phyloP scores from a whole-genome alignment of 2,113 vertebrate species.

The Pachycephala philippinensis region DNA sequence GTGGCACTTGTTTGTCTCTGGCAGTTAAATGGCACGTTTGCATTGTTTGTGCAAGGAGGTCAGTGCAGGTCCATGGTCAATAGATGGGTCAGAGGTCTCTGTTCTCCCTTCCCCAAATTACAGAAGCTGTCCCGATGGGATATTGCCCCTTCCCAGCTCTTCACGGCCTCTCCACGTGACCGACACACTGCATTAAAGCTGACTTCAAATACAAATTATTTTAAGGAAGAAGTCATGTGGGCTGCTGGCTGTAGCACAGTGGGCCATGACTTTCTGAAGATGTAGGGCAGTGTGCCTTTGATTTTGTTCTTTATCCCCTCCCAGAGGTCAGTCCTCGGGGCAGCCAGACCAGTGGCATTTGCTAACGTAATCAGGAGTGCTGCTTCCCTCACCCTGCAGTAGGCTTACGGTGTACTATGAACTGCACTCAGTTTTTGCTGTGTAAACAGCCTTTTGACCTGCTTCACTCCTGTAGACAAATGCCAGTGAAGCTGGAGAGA shows the following conservation, averaged over 20 bases:
- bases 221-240: background rate
- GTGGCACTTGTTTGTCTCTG: background rate
- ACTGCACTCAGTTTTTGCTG: background rate
- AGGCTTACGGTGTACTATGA: background rate
- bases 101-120: background rate
- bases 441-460: background rate
- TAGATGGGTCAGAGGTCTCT: constrained; percentile 3
- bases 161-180: background rate
- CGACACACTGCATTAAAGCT: background rate
- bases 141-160: background rate
- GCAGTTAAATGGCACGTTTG: background rate
- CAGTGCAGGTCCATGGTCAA: background rate
- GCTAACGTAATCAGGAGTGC: background rate
- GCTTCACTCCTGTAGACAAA: background rate
- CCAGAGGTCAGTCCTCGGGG: background rate
- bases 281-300: constrained; percentile 17
- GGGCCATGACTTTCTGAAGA: background rate
- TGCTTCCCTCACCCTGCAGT: background rate
- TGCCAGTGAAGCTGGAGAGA: background rate
- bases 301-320: background rate
- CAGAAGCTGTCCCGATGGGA: background rate
- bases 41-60: background rate
- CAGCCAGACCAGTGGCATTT: background rate
- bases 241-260: background rate
- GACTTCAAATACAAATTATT: background rate